These are phyloP conservation scores for Pituophis catenifer DNA, from an alignment of 2,113 vertebrate genomes.

Conservation along the genomic window DNA sequence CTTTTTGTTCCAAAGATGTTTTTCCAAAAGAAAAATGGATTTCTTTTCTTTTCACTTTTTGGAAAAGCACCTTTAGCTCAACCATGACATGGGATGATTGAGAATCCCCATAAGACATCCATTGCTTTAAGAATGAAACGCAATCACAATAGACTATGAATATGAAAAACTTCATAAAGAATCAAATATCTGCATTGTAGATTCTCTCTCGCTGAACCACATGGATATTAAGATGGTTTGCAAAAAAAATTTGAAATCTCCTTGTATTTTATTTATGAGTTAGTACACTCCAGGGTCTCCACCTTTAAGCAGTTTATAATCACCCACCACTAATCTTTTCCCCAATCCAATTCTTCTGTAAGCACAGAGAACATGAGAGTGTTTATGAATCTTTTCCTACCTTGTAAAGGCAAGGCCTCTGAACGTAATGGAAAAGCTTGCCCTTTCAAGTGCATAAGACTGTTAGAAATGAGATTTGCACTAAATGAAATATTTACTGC, in stretches of 20 bases:
- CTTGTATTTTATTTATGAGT: background rate
- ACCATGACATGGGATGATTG: background rate
- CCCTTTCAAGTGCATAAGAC: background rate
- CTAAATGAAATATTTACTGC: background rate
- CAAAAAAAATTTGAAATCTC: background rate
- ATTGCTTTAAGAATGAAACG: background rate
- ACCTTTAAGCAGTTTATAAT: background rate
- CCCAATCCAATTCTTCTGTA: background rate
- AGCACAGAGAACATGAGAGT: background rate
- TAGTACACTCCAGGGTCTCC: background rate
- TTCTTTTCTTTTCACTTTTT: background rate
- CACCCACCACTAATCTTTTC: background rate
- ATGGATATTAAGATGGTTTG: background rate
- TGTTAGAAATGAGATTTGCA: background rate
- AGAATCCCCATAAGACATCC: background rate
- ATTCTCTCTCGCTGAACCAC: background rate
- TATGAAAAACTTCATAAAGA: background rate
- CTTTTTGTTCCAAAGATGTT: background rate
- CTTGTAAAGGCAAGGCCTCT: background rate
- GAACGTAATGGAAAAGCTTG: background rate
- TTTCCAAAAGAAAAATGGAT: background rate
- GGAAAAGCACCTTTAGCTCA: background rate
- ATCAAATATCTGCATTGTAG: background rate
- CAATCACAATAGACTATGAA: background rate
- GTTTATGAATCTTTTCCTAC: background rate